phyloP scores from a whole-genome alignment of 2,113 vertebrate species.

The Hippocampus barbouri region DNA sequence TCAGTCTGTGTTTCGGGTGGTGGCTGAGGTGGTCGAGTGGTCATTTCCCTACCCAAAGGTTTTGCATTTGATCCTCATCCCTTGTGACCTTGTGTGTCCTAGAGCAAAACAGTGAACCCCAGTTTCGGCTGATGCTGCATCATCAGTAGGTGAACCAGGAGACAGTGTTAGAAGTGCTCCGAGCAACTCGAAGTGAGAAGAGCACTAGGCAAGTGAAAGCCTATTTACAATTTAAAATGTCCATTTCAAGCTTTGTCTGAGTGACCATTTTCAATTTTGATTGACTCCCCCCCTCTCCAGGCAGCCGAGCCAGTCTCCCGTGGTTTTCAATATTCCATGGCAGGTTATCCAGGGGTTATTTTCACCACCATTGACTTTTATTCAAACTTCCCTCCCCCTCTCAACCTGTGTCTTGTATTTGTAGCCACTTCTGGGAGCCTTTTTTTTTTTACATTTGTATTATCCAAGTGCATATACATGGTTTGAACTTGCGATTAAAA shows the following conservation, averaged over 20 bases:
- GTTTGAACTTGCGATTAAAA: constrained; percentile 2
- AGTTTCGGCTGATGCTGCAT: too few relatives aligned
- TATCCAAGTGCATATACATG: constrained; percentile 26
- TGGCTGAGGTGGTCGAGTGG: too few relatives aligned
- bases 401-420: constrained; percentile 12
- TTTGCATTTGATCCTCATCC: too few relatives aligned
- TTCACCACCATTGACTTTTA: constrained; percentile 8
- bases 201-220: too few relatives aligned
- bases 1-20: too few relatives aligned
- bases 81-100: too few relatives aligned
- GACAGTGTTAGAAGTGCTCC: too few relatives aligned
- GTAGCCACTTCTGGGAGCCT: constrained; percentile 5
- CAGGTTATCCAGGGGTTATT: constrained; percentile 1
- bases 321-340: constrained; percentile 5
- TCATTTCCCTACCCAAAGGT: too few relatives aligned
- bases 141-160: too few relatives aligned
- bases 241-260: background rate
- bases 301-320: background rate
- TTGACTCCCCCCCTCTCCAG: background rate
- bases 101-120: too few relatives aligned
- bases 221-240: too few relatives aligned
- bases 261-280: background rate
- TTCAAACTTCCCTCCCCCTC: constrained; percentile 7
- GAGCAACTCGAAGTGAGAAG: too few relatives aligned
- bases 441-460: constrained; percentile 30